phyloP scores from a whole-genome alignment of 1,140 invertebrate genomes.

The Brachystomella parvula region DNA sequence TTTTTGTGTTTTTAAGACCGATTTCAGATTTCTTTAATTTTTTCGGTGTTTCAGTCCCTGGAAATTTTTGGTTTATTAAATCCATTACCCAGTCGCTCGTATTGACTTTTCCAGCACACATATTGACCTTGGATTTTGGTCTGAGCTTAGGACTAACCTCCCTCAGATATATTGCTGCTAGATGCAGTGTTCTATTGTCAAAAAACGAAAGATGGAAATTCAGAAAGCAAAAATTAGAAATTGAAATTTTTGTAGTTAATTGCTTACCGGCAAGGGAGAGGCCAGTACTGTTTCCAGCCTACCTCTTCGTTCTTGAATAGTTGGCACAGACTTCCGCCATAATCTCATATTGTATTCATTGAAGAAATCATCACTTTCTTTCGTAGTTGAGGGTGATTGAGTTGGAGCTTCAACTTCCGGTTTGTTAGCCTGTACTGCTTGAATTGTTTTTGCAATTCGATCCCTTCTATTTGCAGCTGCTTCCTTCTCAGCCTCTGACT shows the following conservation, averaged over 20 bases:
- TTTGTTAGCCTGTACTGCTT: neutral
- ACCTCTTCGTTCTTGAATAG: conserved; percentile 20
- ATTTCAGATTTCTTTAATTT: neutral
- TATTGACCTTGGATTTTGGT: neutral
- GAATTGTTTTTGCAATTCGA: conserved; percentile 9
- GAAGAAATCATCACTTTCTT: conserved; percentile 25
- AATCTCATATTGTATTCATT: conserved; percentile 29
- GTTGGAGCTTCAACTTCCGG: neutral
- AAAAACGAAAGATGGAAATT: neutral
- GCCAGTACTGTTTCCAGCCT: conserved; percentile 11
- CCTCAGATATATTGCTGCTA: neutral
- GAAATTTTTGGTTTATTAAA: neutral
- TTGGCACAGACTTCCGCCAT: conserved; percentile 21
- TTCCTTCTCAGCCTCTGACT: conserved; percentile 12
- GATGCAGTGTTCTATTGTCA: neutral
- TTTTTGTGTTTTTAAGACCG: neutral
- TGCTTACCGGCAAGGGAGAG: neutral
- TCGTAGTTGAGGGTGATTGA: neutral
- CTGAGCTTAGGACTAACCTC: neutral
- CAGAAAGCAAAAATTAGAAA: neutral
- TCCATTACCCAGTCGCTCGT: neutral
- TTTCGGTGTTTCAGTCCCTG: neutral
- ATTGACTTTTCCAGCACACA: neutral
- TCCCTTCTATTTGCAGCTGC: conserved; percentile 7
- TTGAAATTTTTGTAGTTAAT: conserved; percentile 9